Evolutionary conservation across 1,140 invertebrate species (phyloP), one percentile per base, ranked within the genome.

Genomic region (Maniola jurtina): DNA sequence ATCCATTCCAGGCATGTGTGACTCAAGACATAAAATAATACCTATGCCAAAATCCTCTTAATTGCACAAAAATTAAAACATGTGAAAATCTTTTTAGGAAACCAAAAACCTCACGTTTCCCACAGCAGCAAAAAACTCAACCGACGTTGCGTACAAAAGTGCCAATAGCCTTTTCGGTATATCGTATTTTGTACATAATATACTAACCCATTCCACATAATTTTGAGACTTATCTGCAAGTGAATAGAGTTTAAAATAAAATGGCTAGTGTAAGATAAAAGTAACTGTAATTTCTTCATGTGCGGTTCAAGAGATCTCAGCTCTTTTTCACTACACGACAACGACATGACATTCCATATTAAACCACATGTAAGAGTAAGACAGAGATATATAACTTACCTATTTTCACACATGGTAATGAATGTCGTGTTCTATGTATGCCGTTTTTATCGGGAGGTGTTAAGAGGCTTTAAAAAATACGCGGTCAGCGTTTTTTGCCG

Each of bases 241-340:
- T 0, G 0, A 0, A 38, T 48, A 56, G n/a, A 35, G 34, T 14
- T 33, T 38, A 61, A 36, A 61, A 48, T 67, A 15, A 52, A 45
- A 15, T 59, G 63, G 38, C n/a, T 7, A 4, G 15, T 9, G 14
- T 25, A 14, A 50, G 47, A 68, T 63, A 56, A 58, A 68, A 25
- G 40, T 68, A 63, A 68, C 66, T 59, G 66, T 68, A 59, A 25
- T 61, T 67, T 67, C 66, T 68, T 68, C 66, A 68, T 68, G 66
- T 68, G 66, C 60, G 66, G 66, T 63, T 52, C 45, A 63, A 67
- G 54, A 58, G 54, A 56, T 61, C 45, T 38, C 48, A 0, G 35
- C 25, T 15, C 13, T 15, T 57, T 57, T 38, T 13, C 13, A 38
- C 25, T 57, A 15, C 25, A 57, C 55, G 35, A 38, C 25, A 57